These are phyloP conservation scores for Lithophane socia DNA, from an alignment of 2,888 invertebrate species.

Conservation along the genomic window DNA sequence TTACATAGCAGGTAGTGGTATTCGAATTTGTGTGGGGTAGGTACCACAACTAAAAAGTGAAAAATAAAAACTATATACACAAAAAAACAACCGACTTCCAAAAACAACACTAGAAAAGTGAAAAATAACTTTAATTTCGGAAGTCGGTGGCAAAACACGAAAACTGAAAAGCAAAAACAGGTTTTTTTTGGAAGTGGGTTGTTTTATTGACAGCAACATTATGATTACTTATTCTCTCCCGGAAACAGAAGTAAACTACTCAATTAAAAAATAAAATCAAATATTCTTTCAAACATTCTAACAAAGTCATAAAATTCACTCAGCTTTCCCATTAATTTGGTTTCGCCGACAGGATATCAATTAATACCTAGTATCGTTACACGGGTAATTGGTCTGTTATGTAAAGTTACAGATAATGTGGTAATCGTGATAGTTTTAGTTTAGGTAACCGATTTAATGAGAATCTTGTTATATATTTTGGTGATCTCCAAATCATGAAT, in stretches of 20 bases:
- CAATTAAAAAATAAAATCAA: slow-evolving; percentile 4
- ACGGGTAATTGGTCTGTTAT: slow-evolving; percentile 21
- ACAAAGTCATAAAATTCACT: background rate
- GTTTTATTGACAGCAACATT: too few species aligned
- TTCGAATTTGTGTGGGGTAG: too few species aligned
- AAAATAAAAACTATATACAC: too few species aligned
- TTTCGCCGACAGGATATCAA: slow-evolving; percentile 14
- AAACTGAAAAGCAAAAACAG: too few species aligned
- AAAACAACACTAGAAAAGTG: too few species aligned
- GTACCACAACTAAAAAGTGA: too few species aligned
- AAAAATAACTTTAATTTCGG: too few species aligned
- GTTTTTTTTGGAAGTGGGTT: too few species aligned
- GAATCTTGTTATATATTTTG: background rate
- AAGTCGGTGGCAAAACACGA: too few species aligned
- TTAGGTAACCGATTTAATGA: background rate
- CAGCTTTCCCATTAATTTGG: slow-evolving; percentile 9
- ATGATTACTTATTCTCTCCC: background rate
- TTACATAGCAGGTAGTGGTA: too few species aligned
- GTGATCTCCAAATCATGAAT: too few species aligned
- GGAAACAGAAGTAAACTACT: background rate
- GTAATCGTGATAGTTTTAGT: slow-evolving; percentile 10
- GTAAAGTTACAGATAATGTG: slow-evolving; percentile 12
- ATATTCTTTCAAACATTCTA: background rate
- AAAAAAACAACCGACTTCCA: too few species aligned
- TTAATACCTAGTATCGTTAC: background rate